phyloP scores from a whole-genome alignment of 1,140 invertebrate species.

The Parapsyche elsis region DNA sequence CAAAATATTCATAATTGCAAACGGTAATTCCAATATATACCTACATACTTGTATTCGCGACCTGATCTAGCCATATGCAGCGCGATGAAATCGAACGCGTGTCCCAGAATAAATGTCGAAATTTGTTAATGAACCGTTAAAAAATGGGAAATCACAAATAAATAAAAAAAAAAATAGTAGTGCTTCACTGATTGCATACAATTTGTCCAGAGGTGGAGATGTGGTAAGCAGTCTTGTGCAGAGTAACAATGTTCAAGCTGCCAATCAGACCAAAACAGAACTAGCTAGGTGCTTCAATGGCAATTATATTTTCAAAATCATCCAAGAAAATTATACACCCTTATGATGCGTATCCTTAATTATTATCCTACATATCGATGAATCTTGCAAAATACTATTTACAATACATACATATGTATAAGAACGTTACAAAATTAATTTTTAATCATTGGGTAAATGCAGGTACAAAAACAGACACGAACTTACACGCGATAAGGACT shows the following conservation, averaged over 20 bases:
- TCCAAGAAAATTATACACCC: background rate
- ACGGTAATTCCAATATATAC: too few relatives aligned
- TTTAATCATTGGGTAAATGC: too few relatives aligned
- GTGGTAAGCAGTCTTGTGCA: slow-evolving; percentile 27
- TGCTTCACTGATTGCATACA: background rate
- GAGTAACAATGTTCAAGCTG: slow-evolving; percentile 19
- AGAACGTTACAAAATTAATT: too few relatives aligned
- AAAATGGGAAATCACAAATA: too few relatives aligned
- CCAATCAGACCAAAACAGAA: slow-evolving; percentile 41
- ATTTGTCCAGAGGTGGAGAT: slow-evolving; percentile 7
- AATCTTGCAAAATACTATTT: too few relatives aligned
- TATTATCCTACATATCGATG: too few relatives aligned
- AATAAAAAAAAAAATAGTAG: background rate
- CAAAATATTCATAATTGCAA: too few relatives aligned
- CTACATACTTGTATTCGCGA: too few relatives aligned
- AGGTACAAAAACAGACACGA: too few relatives aligned
- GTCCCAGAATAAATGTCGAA: background rate
- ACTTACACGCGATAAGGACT: too few relatives aligned
- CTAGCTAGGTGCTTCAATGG: slow-evolving; percentile 23
- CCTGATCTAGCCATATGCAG: too few relatives aligned
- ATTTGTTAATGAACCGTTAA: background rate
- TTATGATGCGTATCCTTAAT: background rate
- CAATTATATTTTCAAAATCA: slow-evolving; percentile 7
- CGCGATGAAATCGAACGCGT: background rate
- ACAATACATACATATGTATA: too few relatives aligned